Evolutionary conservation across 2,797 vertebrate genomes (phyloP).

Genomic region (Coreius guichenoti): DNA sequence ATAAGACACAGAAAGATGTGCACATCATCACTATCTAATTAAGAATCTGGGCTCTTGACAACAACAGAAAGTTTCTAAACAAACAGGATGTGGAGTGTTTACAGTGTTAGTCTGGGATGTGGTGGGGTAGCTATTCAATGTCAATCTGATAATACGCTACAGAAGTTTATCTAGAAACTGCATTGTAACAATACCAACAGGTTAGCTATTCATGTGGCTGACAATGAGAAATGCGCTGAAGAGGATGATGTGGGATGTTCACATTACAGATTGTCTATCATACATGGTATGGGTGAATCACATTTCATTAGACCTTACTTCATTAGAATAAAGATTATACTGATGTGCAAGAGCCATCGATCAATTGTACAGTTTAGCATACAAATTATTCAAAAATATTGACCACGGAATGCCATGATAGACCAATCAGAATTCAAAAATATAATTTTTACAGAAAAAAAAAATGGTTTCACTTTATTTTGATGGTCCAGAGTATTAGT

Average conservation of each 20-base stretch:
- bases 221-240: not conserved
- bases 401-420: not conserved
- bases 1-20: conserved; percentile 64
- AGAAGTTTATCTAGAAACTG: conserved; percentile 48
- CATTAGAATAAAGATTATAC: not conserved
- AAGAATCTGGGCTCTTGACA: conserved; percentile 69
- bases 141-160: not conserved
- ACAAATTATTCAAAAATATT: not conserved
- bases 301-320: not conserved
- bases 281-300: not conserved
- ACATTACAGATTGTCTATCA: not conserved
- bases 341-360: not conserved
- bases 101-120: conserved; percentile 30
- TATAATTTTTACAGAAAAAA: not conserved
- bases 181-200: conserved; percentile 33
- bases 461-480: not conserved
- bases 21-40: conserved; percentile 73
- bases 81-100: conserved; percentile 50
- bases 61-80: conserved; percentile 60
- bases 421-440: not conserved
- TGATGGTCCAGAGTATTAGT: not conserved
- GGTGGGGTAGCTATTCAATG: conserved; percentile 7
- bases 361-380: not conserved
- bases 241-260: not conserved
- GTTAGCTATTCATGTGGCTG: not conserved